Conservation (phyloP, 2,113 vertebrate species). For the Urocynchramus pylzowi region DNA sequence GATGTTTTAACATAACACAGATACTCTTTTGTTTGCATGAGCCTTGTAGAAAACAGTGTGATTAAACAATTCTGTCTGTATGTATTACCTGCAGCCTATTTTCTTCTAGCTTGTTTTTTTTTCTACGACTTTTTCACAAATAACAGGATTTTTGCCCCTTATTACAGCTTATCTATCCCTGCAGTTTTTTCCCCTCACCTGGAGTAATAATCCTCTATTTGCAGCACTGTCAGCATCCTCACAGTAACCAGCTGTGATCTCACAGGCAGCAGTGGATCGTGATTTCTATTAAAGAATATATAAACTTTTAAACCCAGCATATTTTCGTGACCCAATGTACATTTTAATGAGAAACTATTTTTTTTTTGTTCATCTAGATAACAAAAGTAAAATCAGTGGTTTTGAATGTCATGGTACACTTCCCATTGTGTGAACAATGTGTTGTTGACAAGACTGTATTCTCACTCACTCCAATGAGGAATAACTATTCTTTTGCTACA, state of each 20-base stretch:
- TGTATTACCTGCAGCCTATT: background rate
- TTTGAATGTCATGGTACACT: background rate
- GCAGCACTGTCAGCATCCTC: background rate
- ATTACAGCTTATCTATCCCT: constrained; percentile 1
- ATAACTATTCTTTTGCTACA: background rate
- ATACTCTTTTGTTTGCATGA: background rate
- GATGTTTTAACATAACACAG: background rate
- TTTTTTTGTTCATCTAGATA: background rate
- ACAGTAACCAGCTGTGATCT: background rate
- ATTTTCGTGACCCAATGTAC: background rate
- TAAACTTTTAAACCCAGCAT: background rate
- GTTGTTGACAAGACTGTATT: background rate
- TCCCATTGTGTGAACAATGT: background rate
- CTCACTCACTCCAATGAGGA: background rate
- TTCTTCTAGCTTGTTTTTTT: background rate
- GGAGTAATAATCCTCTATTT: constrained; percentile 35
- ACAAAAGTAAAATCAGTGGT: background rate
- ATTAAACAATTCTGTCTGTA: background rate
- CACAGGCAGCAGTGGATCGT: background rate
- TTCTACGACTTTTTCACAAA: background rate
- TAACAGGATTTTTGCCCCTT: background rate
- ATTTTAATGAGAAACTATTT: background rate
- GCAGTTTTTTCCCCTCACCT: background rate
- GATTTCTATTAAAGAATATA: background rate
- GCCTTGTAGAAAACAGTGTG: background rate